Evolutionary conservation across 2,113 vertebrate genomes (phyloP).

Genomic region (Puntigrus tetrazona): DNA sequence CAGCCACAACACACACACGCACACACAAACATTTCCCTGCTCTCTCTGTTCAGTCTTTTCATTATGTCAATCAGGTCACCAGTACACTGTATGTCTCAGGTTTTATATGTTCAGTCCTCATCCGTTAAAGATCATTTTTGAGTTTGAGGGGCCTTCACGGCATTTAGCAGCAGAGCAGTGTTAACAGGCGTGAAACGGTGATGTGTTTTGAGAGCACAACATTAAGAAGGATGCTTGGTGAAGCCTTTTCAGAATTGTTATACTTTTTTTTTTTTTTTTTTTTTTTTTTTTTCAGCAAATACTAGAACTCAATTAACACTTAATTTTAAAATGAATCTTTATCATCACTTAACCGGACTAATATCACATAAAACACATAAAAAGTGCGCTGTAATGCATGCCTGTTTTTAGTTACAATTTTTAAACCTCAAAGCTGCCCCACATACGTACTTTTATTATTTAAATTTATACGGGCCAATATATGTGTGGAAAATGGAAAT

Average conservation of each 20-base stretch:
- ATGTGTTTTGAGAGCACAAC: neutral
- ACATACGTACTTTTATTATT: neutral
- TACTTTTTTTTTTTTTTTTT: too few species aligned
- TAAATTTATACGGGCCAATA: neutral
- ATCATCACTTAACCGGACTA: neutral
- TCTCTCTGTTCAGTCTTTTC: conserved; percentile 33
- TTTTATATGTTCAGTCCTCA: conserved; percentile 58
- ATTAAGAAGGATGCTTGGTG: neutral
- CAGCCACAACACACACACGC: neutral
- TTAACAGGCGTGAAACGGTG: neutral
- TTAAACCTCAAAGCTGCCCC: neutral
- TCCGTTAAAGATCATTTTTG: conserved; percentile 18
- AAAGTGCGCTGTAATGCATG: neutral
- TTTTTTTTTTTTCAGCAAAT: neutral
- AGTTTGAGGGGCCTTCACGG: conserved; percentile 21
- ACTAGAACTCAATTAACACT: neutral
- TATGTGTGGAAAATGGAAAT: neutral
- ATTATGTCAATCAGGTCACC: conserved; percentile 47
- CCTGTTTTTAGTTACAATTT: neutral
- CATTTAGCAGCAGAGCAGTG: conserved; percentile 16
- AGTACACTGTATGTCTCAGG: conserved; percentile 53
- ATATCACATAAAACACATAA: neutral
- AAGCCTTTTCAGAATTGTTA: neutral
- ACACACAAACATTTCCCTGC: conserved; percentile 18
- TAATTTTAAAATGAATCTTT: neutral